These are phyloP conservation scores for Pherbina coryleti DNA, from an alignment of 2,888 invertebrate species.

Conservation along the genomic window DNA sequence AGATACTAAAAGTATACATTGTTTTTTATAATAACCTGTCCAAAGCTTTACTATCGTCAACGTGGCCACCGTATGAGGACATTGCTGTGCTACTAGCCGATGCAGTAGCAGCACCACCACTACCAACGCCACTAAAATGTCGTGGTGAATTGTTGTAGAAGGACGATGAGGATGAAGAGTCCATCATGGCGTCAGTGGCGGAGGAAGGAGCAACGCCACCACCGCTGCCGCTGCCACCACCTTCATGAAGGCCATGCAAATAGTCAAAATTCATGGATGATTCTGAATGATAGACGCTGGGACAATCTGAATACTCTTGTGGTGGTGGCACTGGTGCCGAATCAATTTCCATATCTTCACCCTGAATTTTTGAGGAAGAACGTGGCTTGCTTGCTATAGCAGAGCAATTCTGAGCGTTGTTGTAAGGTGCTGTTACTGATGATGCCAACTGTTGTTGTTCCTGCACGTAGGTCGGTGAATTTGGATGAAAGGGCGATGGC, in stretches of 20 bases:
- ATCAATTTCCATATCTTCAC: constrained; percentile 69
- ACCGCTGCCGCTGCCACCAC: constrained; percentile 12
- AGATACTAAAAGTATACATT: neutral
- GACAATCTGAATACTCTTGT: constrained; percentile 60
- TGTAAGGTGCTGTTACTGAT: neutral
- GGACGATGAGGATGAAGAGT: constrained; percentile 50
- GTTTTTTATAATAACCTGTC: constrained; percentile 66
- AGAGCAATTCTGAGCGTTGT: constrained; percentile 24
- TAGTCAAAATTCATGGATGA: constrained; percentile 68
- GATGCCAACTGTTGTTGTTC: constrained; percentile 15
- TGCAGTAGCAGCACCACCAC: constrained; percentile 37
- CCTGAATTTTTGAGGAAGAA: constrained; percentile 55
- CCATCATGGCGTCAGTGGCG: constrained; percentile 38
- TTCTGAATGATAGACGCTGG: constrained; percentile 58
- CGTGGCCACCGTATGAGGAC: constrained; percentile 52
- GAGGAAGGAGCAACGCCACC: constrained; percentile 28
- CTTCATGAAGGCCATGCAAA: constrained; percentile 59
- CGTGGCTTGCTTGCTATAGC: constrained; percentile 28
- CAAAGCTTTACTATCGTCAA: constrained; percentile 66
- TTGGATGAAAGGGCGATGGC: constrained; percentile 22
- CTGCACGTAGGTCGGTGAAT: constrained; percentile 19
- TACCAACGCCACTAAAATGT: constrained; percentile 43
- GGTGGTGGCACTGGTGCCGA: constrained; percentile 62
- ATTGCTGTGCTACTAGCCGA: constrained; percentile 34
- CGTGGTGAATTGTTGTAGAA: constrained; percentile 42